phyloP scores from a whole-genome alignment of 2,888 invertebrate species.

The Dermolepida albohirtum region DNA sequence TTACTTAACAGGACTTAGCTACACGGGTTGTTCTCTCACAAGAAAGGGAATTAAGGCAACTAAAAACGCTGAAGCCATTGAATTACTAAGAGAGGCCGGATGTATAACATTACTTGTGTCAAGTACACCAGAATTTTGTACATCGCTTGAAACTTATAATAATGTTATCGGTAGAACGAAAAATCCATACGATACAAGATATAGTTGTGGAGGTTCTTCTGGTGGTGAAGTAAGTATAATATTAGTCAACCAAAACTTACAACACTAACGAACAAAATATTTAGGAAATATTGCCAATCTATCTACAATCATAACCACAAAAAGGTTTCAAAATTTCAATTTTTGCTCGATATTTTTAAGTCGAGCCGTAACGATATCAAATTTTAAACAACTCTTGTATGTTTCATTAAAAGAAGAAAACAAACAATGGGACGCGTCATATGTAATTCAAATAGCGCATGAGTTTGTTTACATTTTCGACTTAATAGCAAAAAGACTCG shows the following conservation, averaged over 20 bases:
- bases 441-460: too few relatives aligned
- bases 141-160: conserved; percentile 89
- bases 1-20: conserved; percentile 66
- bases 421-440: too few relatives aligned
- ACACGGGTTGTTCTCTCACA: conserved; percentile 57
- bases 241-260: background rate
- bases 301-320: too few relatives aligned
- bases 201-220: conserved; percentile 88
- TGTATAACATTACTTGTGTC: conserved; percentile 85
- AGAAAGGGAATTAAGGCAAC: conserved; percentile 66
- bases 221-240: conserved; percentile 83
- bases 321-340: too few relatives aligned
- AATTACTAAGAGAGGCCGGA: conserved; percentile 75
- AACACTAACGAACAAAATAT: too few relatives aligned
- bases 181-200: conserved; percentile 84
- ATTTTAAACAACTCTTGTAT: too few relatives aligned
- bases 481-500: too few relatives aligned
- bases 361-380: too few relatives aligned
- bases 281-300: too few relatives aligned
- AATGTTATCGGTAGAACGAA: conserved; percentile 80
- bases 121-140: conserved; percentile 88
- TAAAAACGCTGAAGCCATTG: conserved; percentile 77
- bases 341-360: too few relatives aligned
- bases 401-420: too few relatives aligned
- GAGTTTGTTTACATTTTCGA: too few relatives aligned